phyloP scores from a whole-genome alignment of 1,140 invertebrate genomes.

The Drosophila takahashii region DNA sequence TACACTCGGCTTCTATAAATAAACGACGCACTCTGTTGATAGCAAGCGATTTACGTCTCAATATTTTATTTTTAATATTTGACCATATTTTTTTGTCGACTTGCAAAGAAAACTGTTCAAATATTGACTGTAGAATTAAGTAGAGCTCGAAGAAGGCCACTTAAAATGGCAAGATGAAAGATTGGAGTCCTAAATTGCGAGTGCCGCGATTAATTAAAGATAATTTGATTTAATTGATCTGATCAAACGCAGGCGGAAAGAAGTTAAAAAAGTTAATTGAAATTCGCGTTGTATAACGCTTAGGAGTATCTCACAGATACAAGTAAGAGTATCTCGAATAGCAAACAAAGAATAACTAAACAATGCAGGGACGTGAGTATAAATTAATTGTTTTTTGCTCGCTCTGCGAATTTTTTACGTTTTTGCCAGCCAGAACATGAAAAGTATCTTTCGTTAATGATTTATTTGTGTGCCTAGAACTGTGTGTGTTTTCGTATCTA shows the following conservation, averaged over 20 bases:
- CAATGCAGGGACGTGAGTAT: slow-evolving; percentile 36
- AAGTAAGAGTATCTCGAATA: slow-evolving; percentile 29
- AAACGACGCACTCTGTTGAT: slow-evolving; percentile 46
- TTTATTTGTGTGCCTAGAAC: slow-evolving; percentile 27
- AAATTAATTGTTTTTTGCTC: slow-evolving; percentile 56
- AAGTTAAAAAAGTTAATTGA: slow-evolving; percentile 47
- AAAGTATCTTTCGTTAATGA: slow-evolving; percentile 61
- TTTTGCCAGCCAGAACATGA: slow-evolving; percentile 46
- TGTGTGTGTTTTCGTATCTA: slow-evolving; percentile 10
- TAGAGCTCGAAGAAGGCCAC: slow-evolving; percentile 8
- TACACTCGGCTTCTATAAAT: slow-evolving; percentile 47
- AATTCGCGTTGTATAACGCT: slow-evolving; percentile 14
- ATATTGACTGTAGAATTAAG: slow-evolving; percentile 16
- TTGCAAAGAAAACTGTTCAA: slow-evolving; percentile 39
- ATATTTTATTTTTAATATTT: slow-evolving; percentile 44
- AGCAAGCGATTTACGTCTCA: slow-evolving; percentile 37
- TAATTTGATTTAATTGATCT: slow-evolving; percentile 58
- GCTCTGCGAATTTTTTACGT: slow-evolving; percentile 14
- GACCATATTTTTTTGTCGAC: slow-evolving; percentile 20
- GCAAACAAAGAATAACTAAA: slow-evolving; percentile 36
- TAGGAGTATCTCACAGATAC: slow-evolving; percentile 34
- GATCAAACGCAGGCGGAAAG: slow-evolving; percentile 32
- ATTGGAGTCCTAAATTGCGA: slow-evolving; percentile 4
- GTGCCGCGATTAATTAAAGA: slow-evolving; percentile 7
- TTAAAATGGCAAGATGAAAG: slow-evolving; percentile 1